Base-by-base conservation (phyloP, 1,140 invertebrate species). In the Drosophila punjabiensis region DNA sequence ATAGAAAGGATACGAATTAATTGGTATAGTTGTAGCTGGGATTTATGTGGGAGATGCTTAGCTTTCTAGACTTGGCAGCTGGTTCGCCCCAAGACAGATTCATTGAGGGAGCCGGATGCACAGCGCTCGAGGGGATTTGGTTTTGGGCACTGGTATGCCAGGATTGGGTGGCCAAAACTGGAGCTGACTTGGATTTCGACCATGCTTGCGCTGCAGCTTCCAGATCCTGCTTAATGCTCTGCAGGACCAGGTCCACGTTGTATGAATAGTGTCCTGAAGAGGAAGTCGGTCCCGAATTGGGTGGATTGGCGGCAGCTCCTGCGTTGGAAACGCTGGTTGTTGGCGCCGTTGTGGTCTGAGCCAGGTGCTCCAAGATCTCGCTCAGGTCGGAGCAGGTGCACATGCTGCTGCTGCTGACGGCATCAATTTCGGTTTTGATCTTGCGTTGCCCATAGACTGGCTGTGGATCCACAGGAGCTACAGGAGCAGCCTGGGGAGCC, bases 181-280 rank as follows among this genome's bases (percentile, higher is more conserved):
- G 55, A 4, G 64, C 37, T 16, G 80, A 18, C 24, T 88, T 77
- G 1, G 89, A 81, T 48, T 71, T 84, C 4, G 90, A 90, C 90
- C 90, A 92, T 13, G 85, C 82, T 48, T 92, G 90, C 20, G 90
- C 90, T 3, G 90, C 81, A 9, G 81, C 75, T 61, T 92, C 90
- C 53, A 92, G 69, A 66, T 92, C 90, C 55, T 92, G 85, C 30
- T 92, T 92, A 35, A 92, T 92, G 66, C 86, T 87, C 70, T 92
- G 90, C 50, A 92, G 37, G 0, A 92, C 90, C 59, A 90, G 30
- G 32, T 91, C 82, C 58, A 91, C 78, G 39, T 92, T 92, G 67
- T 89, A 92, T 2, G 89, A 92, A 16, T 86, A 83, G 70, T 83
- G 81, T 0, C 76, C 80, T 2, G 74, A 64, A 0, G 79, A 24